Conservation (phyloP, 1,140 invertebrate species). For the Micrasema minimum region DNA sequence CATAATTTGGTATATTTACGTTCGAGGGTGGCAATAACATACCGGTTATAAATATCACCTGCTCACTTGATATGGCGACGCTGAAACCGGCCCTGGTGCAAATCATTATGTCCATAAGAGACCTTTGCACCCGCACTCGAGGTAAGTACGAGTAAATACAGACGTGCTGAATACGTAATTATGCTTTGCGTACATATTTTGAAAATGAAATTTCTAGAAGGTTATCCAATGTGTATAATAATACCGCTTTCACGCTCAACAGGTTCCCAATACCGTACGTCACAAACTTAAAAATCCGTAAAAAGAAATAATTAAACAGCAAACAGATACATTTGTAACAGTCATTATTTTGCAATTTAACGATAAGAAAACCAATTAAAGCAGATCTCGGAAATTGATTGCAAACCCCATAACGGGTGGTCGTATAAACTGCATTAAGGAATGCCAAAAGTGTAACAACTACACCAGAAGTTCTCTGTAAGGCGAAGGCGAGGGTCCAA, state of each 20-base stretch:
- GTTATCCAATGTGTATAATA: conserved; percentile 8
- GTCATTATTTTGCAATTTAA: neutral
- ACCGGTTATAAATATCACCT: conserved; percentile 47
- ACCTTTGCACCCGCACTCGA: conserved; percentile 42
- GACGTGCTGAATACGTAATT: conserved; percentile 22
- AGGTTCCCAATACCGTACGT: no score
- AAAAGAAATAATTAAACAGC: neutral
- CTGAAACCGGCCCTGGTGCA: conserved; percentile 43
- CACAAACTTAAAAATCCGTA: no score
- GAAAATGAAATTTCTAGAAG: conserved; percentile 5
- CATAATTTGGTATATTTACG: neutral
- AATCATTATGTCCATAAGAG: conserved; percentile 35
- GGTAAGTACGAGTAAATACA: conserved; percentile 37
- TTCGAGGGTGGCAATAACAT: conserved; percentile 32
- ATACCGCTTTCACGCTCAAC: no score
- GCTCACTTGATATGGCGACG: conserved; percentile 25
- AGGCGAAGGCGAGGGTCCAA: no score
- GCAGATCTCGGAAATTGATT: no score
- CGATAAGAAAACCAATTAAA: neutral
- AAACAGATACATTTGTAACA: neutral
- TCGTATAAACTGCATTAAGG: neutral
- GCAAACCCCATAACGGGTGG: no score
- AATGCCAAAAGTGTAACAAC: neutral
- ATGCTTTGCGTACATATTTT: conserved; percentile 6
- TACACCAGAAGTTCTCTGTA: neutral